These are phyloP conservation scores for Dolichomitus sp. DNA, from an alignment of 2,888 invertebrate genomes.

Conservation along the genomic window DNA sequence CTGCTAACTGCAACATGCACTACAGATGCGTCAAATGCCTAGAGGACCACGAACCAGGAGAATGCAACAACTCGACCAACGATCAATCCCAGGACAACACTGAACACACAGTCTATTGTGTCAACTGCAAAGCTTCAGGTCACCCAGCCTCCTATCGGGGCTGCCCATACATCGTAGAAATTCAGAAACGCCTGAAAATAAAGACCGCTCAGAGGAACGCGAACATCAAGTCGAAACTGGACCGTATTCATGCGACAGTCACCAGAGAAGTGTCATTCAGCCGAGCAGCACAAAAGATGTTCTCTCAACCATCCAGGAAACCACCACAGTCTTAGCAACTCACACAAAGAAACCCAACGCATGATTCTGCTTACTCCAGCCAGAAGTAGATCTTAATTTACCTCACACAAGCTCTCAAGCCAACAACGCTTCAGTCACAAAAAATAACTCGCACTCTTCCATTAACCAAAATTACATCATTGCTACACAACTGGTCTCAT, in stretches of 20 bases:
- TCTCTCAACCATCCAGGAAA: background rate
- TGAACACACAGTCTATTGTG: background rate
- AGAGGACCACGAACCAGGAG: background rate
- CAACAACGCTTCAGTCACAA: background rate
- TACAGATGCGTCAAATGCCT: conserved; percentile 35
- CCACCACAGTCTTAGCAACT: background rate
- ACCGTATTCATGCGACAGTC: background rate
- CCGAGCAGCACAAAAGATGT: background rate
- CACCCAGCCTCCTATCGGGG: conserved; percentile 4
- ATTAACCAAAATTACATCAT: background rate
- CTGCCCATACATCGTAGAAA: conserved; percentile 8
- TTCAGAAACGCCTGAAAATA: background rate
- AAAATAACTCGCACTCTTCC: conserved; percentile 2
- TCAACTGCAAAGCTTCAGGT: background rate
- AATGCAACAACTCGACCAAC: conserved; percentile 11
- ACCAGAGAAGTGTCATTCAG: background rate
- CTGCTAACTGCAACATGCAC: conserved; percentile 23
- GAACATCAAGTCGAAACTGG: background rate
- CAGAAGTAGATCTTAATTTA: background rate
- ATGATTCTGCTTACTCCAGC: background rate
- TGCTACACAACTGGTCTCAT: background rate
- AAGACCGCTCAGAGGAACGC: background rate
- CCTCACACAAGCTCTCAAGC: background rate
- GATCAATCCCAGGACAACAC: background rate
- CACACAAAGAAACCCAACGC: background rate